These are phyloP conservation scores for Epizoanthus rinbou DNA, from an alignment of 92 coral and sea anemone species.

Conservation along the genomic window DNA sequence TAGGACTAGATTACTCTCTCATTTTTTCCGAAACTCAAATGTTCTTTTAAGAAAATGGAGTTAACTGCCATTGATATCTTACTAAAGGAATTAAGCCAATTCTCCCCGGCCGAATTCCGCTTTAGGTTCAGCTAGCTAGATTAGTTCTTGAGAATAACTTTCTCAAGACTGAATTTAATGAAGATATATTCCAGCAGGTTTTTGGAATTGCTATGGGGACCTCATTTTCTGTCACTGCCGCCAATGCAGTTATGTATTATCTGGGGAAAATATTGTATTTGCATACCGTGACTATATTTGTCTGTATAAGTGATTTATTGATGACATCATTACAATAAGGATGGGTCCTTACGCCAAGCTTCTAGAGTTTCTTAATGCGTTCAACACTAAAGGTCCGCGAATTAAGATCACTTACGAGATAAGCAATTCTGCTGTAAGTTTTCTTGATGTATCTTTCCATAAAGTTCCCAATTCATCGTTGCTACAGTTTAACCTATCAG, in stretches of 20 bases:
- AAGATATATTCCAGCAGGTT: background rate
- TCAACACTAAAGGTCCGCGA: conserved; percentile 18
- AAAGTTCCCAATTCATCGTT: background rate
- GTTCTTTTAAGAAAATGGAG: background rate
- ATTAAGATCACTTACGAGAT: conserved; percentile 37
- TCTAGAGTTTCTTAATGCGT: background rate
- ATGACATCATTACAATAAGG: conserved; percentile 28
- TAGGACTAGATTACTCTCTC: no score
- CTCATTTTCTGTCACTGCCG: background rate
- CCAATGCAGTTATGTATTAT: conserved; percentile 12
- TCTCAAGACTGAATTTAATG: background rate
- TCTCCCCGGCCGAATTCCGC: no score
- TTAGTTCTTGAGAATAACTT: no score
- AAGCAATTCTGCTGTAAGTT: conserved; percentile 18
- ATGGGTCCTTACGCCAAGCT: conserved; percentile 11
- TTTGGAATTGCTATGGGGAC: background rate
- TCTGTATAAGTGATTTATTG: conserved; percentile 33
- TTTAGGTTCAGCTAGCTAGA: background rate
- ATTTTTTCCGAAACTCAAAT: no score
- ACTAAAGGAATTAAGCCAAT: background rate
- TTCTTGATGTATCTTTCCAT: conserved; percentile 5
- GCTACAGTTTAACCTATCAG: conserved; percentile 43
- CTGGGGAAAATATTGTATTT: background rate
- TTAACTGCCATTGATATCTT: background rate
- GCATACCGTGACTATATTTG: background rate